Percentiles rank a stretch among this genome's conserved stretches.
Evolutionary conservation across 2,797 vertebrate genomes (phyloP).

Genomic region (Trematomus bernacchii): DNA sequence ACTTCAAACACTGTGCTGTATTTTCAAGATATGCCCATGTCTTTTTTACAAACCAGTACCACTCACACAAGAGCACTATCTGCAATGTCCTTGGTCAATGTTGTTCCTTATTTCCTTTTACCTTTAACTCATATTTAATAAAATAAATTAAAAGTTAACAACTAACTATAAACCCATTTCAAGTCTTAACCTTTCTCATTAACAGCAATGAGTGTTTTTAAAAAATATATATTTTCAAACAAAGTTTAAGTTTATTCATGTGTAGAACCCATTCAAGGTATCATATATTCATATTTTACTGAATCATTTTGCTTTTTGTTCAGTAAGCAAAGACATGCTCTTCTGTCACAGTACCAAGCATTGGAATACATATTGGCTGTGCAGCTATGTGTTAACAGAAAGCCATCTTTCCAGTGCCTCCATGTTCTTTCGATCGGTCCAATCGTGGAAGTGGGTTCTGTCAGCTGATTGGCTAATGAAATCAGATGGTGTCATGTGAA

Average conservation of each 20-base stretch:
- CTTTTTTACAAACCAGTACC: neutral
- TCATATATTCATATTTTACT: neutral
- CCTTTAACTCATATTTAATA: neutral
- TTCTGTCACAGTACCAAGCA: neutral
- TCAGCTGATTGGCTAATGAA: neutral
- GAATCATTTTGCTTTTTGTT: neutral
- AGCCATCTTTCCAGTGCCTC: constrained; percentile 1
- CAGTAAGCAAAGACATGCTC: neutral
- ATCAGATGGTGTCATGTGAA: neutral
- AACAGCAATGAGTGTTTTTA: neutral
- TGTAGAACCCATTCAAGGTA: no score
- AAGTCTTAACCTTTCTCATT: neutral
- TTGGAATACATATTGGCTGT: neutral
- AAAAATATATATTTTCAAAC: no score
- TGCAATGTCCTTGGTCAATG: neutral
- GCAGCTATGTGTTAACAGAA: neutral
- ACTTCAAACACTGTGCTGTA: neutral
- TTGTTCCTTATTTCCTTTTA: neutral
- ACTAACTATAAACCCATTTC: neutral
- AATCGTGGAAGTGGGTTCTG: neutral
- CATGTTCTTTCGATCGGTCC: neutral
- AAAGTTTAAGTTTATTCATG: no score
- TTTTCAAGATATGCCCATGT: neutral
- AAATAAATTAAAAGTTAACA: no score
- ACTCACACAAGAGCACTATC: neutral